These are phyloP conservation scores for Diorhabda sublineata DNA, from an alignment of 1,140 invertebrate genomes.

Conservation along the genomic window DNA sequence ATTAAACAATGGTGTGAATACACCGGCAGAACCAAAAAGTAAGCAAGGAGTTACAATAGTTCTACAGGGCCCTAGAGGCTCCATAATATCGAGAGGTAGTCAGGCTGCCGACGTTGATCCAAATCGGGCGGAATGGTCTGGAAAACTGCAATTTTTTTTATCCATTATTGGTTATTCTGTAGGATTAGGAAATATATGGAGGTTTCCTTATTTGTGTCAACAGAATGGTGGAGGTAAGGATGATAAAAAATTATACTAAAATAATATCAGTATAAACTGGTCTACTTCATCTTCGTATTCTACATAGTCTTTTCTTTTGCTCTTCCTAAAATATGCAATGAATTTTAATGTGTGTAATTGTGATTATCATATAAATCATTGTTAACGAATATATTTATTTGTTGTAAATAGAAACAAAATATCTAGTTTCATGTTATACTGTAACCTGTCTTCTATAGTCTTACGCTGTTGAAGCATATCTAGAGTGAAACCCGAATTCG, in stretches of 20 bases:
- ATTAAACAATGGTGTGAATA: conserved; percentile 56
- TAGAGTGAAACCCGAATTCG: too few species aligned
- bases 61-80: conserved; percentile 52
- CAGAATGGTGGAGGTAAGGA: conserved; percentile 88
- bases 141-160: conserved; percentile 86
- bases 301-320: background rate
- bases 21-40: conserved; percentile 47
- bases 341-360: too few species aligned
- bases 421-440: too few species aligned
- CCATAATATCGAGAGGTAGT: conserved; percentile 50
- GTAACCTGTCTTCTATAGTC: too few species aligned
- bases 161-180: conserved; percentile 88
- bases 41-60: conserved; percentile 64
- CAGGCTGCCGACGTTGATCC: conserved; percentile 47
- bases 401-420: too few species aligned
- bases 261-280: too few species aligned
- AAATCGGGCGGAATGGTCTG: conserved; percentile 72
- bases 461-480: too few species aligned
- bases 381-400: too few species aligned
- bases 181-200: conserved; percentile 90
- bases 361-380: too few species aligned
- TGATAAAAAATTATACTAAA: too few species aligned
- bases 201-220: conserved; percentile 92
- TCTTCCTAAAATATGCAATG: too few species aligned
- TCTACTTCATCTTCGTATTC: too few species aligned